Conservation (phyloP, 2,888 invertebrate species). For the Blomia tropicalis region DNA sequence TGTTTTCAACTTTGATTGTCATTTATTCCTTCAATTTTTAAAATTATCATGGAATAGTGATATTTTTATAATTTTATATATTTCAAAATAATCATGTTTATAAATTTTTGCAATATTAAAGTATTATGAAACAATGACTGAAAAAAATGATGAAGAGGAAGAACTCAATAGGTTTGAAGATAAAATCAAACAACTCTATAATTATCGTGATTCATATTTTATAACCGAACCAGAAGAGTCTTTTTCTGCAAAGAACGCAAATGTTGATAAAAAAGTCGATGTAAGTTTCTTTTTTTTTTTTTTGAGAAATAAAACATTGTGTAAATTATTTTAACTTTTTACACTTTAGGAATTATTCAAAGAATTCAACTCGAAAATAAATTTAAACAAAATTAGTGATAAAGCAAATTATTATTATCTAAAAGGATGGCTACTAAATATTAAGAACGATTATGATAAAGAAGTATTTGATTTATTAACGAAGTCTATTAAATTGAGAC, state of each 20-base stretch:
- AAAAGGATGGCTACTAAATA: slow-evolving; percentile 57
- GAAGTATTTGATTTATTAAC: slow-evolving; percentile 57
- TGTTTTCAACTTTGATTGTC: no score
- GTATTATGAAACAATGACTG: no score
- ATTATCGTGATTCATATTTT: slow-evolving; percentile 60
- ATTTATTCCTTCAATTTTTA: no score
- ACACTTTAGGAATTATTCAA: neutral
- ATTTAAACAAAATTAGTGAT: slow-evolving; percentile 29
- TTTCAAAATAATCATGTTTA: no score
- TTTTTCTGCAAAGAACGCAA: neutral
- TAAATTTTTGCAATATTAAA: no score
- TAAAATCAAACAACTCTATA: slow-evolving; percentile 45
- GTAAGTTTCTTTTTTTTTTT: neutral
- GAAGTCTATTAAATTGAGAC: slow-evolving; percentile 67
- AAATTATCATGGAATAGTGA: no score
- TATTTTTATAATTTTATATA: no score
- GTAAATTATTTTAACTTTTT: no score
- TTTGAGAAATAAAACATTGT: neutral
- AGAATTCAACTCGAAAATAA: neutral
- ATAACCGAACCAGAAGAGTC: slow-evolving; percentile 32
- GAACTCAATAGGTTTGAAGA: neutral
- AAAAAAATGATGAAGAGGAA: no score
- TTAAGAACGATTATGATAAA: slow-evolving; percentile 48
- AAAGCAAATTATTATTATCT: slow-evolving; percentile 48
- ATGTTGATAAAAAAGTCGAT: neutral